phyloP scores from a whole-genome alignment of 2,797 vertebrate genomes.

The Dipus sagitta region DNA sequence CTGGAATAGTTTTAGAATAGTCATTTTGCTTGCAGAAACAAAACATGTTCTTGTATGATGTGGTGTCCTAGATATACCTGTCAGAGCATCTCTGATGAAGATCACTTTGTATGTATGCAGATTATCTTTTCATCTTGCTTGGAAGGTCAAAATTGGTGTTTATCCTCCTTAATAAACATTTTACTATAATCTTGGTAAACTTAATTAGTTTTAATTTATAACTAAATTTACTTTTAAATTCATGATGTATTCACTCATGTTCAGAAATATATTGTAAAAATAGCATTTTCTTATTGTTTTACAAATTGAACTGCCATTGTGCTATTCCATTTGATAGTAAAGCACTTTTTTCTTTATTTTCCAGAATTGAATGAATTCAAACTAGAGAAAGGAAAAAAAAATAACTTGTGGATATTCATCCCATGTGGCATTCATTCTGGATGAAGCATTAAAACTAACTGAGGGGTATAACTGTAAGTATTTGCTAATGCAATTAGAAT shows the following conservation, averaged over 20 bases:
- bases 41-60: neutral
- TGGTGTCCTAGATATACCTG: neutral
- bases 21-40: neutral
- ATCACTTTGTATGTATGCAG: neutral
- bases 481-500: conserved; percentile 33
- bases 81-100: neutral
- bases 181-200: neutral
- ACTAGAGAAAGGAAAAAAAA: conserved; percentile 69
- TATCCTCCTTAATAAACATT: neutral
- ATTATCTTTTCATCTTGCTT: neutral
- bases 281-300: conserved; percentile 22
- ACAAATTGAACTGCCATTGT: conserved; percentile 37
- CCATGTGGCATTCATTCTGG: conserved; percentile 8
- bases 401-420: conserved; percentile 81
- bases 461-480: conserved; percentile 83
- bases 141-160: neutral
- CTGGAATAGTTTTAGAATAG: neutral
- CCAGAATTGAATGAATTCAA: conserved; percentile 78
- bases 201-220: conserved; percentile 26
- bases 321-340: neutral
- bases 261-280: neutral
- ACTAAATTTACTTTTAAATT: neutral
- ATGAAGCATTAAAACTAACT: conserved; percentile 58
- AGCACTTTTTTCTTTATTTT: conserved; percentile 71
- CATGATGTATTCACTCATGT: neutral